phyloP scores from a whole-genome alignment of 2,888 invertebrate species.

The Athripsodes cinereus region DNA sequence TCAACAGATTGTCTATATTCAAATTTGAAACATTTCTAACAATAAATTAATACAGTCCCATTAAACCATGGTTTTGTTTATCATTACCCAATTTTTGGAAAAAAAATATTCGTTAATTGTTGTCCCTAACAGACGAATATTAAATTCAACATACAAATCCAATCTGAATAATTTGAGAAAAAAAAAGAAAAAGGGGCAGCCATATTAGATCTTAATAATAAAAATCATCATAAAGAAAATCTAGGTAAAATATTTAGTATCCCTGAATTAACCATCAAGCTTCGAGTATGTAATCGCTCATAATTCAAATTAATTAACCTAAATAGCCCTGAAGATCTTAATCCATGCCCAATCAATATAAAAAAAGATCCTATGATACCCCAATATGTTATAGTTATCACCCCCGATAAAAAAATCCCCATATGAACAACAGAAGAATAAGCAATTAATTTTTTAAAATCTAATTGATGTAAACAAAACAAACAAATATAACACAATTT shows the following conservation, averaged over 20 bases:
- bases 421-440: conserved; percentile 71
- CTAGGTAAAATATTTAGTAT: conserved; percentile 54
- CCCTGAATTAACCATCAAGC: conserved; percentile 57
- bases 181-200: conserved; percentile 60
- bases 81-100: no score
- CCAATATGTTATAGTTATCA: conserved; percentile 52
- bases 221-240: conserved; percentile 59
- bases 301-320: conserved; percentile 59
- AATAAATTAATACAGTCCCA: no score
- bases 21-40: no score
- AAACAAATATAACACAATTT: conserved; percentile 56
- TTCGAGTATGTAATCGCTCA: conserved; percentile 56
- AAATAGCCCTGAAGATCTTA: conserved; percentile 62
- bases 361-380: conserved; percentile 48
- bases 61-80: no score
- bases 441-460: conserved; percentile 68
- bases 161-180: no score
- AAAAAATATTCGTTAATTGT: no score
- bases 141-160: no score
- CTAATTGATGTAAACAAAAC: conserved; percentile 61
- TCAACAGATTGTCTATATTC: no score
- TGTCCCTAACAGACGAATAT: no score
- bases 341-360: conserved; percentile 60
- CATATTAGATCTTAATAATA: conserved; percentile 58
- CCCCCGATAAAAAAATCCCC: conserved; percentile 52